These are phyloP conservation scores for Tangara arthus DNA, from an alignment of 2,797 vertebrate species.

Conservation along the genomic window DNA sequence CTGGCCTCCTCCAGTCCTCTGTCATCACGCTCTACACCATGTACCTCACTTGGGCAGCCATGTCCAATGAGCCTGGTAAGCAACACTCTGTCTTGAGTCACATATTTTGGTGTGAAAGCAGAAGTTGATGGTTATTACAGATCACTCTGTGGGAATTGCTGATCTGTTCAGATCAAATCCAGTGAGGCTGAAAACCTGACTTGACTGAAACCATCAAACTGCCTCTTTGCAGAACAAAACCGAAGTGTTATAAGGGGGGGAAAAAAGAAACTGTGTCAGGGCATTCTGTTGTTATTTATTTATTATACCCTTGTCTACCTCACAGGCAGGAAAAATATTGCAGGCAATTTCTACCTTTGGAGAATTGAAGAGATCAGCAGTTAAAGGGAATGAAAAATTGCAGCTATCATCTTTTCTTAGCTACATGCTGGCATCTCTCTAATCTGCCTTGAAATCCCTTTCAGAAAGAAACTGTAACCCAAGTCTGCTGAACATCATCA, in stretches of 20 bases:
- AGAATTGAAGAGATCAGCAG: neutral
- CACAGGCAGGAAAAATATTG: neutral
- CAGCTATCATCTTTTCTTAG: neutral
- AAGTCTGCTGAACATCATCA: slow-evolving; percentile 84
- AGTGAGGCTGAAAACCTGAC: neutral
- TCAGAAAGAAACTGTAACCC: slow-evolving; percentile 89
- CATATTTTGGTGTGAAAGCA: neutral
- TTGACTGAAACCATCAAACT: neutral
- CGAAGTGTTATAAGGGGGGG: neutral
- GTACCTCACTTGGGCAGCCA: slow-evolving; percentile 94
- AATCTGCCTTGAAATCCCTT: slow-evolving; percentile 9
- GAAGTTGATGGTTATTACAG: neutral
- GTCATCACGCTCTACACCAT: slow-evolving; percentile 90
- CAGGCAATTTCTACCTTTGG: neutral
- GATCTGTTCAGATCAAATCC: neutral
- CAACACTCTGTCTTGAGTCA: neutral
- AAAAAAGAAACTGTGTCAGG: neutral
- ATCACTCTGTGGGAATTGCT: neutral
- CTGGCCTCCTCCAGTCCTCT: slow-evolving; percentile 93
- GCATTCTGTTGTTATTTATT: neutral
- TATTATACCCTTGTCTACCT: neutral
- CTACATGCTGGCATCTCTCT: neutral
- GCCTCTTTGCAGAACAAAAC: neutral
- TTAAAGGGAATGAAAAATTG: neutral
- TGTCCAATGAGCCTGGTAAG: slow-evolving; percentile 93